Evolutionary conservation across 2,113 vertebrate species (phyloP), one percentile per base, ranked within the genome.

Genomic region (Laticauda laticaudata): DNA sequence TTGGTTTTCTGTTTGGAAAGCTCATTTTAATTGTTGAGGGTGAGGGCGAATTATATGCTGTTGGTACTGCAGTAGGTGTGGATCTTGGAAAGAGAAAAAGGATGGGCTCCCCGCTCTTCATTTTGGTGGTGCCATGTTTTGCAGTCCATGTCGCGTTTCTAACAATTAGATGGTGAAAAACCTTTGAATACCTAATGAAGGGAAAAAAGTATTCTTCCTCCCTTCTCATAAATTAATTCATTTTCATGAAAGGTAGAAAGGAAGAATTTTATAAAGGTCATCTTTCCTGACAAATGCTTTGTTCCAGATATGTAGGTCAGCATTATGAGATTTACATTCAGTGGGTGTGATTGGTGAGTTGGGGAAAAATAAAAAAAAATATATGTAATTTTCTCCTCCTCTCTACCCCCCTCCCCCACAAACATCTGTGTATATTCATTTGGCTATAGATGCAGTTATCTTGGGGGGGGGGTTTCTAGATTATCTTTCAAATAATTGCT

Each of bases 61-160:
- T 87, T 43, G 81, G 88, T 87, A 48, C 93, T 94, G 93, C 93
- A 94, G 93, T 94, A 94, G 93, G 93, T 92, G 91, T 94, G 93
- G 93, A 92, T 92, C 91, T 54, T 87, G 91, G 91, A 90, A 81
- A 86, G 92, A 89, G 91, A 57, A 87, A 90, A 92, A 92, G 93
- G 93, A 69, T 92, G 93, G 88, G 91, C 91, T 64, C n/a, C 39
- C 24, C 10, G 51, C 87, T 56, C 9, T 75, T 87, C 57, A 26
- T 61, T 90, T 86, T 39, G 9, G 57, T 86, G 93, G 93, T 94
- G 93, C 93, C 93, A 94, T 94, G 61, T 94, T 94, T 94, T 94
- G 93, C 93, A 94, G 93, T 87, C 57, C 57, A 51, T 93, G 88
- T 92, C 93, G 57, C 69, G 69, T 87, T 59, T 87, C 59, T 57